phyloP scores from a whole-genome alignment of 2,888 invertebrate species.

The Ophioninae sp. region DNA sequence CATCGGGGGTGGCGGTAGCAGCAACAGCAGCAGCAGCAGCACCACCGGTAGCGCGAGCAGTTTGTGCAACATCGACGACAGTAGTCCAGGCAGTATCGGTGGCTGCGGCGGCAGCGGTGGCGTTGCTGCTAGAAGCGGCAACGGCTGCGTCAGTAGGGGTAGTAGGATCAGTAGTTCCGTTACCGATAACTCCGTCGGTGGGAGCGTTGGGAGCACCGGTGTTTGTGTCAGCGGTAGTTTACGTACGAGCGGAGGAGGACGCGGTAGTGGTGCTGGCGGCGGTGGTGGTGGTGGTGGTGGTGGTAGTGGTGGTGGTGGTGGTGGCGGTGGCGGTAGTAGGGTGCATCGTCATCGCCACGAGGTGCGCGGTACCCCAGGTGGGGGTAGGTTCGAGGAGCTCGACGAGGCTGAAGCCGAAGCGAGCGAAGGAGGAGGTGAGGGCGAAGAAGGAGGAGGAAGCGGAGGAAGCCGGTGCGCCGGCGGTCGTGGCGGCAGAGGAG shows the following conservation, averaged over 20 bases:
- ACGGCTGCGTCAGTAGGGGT: constrained; percentile 82
- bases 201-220: constrained; percentile 76
- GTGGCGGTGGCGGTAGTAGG: constrained; percentile 58
- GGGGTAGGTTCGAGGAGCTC: constrained; percentile 61
- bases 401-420: constrained; percentile 56
- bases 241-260: constrained; percentile 31
- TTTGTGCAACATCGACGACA: constrained; percentile 83
- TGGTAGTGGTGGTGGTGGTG: constrained; percentile 36
- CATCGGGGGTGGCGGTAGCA: constrained; percentile 68
- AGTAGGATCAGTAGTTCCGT: constrained; percentile 70
- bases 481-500: constrained; percentile 57
- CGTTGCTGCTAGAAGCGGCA: constrained; percentile 80
- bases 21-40: constrained; percentile 68
- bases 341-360: constrained; percentile 76
- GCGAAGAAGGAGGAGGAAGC: constrained; percentile 66
- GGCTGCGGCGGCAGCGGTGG: constrained; percentile 65
- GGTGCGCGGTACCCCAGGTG: constrained; percentile 60
- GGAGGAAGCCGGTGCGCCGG: constrained; percentile 67
- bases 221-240: constrained; percentile 71
- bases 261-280: constrained; percentile 35
- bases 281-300: constrained; percentile 25
- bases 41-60: constrained; percentile 76
- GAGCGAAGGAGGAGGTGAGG: constrained; percentile 62
- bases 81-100: constrained; percentile 75
- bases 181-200: constrained; percentile 73